Percentiles rank a stretch among this genome's conserved stretches.
These are phyloP conservation scores for Turdus rufiventris DNA, from an alignment of 2,113 vertebrate species.

Conservation along the genomic window DNA sequence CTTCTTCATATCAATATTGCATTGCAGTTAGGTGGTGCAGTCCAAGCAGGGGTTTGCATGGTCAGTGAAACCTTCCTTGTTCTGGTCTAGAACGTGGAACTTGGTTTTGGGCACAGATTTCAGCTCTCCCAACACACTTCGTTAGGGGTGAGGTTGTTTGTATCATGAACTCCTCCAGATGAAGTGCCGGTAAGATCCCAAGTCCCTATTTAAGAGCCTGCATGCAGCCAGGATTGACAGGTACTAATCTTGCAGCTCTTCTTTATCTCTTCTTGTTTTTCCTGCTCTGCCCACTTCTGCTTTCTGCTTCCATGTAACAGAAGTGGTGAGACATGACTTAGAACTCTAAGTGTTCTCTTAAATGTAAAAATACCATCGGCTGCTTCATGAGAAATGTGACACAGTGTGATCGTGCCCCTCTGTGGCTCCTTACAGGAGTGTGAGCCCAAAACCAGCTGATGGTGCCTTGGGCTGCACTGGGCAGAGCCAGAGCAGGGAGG, in stretches of 20 bases:
- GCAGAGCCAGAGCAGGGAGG: neutral
- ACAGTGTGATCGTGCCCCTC: neutral
- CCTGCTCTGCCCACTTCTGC: neutral
- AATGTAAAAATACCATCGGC: neutral
- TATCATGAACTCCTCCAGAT: neutral
- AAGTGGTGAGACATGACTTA: neutral
- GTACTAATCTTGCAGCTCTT: neutral
- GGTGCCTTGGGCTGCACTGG: neutral
- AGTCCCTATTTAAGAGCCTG: neutral
- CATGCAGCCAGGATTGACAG: neutral
- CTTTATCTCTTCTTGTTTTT: neutral
- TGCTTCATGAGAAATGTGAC: neutral
- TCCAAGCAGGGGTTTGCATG: neutral
- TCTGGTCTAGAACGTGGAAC: neutral
- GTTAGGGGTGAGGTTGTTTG: neutral
- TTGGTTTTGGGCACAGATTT: neutral
- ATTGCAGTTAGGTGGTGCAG: neutral
- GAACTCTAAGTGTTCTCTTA: neutral
- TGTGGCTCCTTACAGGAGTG: neutral
- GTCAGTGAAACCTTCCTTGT: neutral
- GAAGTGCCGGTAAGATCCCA: neutral
- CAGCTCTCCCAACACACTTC: neutral
- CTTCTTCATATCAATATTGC: neutral
- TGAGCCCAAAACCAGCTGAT: neutral
- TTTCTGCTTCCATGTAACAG: neutral